Percentiles rank a stretch among this genome's conserved stretches.
phyloP scores from a whole-genome alignment of 2,797 vertebrate species.

The Peromyscus eremicus region DNA sequence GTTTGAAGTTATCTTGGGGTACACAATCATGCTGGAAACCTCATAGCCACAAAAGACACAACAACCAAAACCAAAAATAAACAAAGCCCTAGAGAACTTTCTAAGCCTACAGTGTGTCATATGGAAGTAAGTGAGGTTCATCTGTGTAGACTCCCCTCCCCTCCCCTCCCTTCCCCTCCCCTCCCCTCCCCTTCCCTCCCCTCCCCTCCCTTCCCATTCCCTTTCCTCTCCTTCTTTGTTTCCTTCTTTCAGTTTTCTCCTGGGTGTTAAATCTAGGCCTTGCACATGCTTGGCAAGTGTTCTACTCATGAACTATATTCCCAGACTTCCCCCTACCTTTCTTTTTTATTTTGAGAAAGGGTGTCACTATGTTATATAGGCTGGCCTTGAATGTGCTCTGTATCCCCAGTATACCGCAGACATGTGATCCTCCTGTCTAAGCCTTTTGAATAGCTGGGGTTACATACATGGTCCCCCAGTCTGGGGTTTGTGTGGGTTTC shows the following conservation, averaged over 20 bases:
- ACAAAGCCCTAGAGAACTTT: background rate
- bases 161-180: rapidly evolving
- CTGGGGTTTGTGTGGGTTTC: background rate
- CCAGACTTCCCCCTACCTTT: too few relatives aligned
- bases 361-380: background rate
- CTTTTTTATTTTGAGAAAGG: background rate
- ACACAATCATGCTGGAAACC: background rate
- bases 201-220: too few relatives aligned
- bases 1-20: background rate
- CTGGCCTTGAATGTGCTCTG: background rate
- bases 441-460: background rate
- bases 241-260: background rate
- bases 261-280: background rate
- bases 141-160: background rate
- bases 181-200: too few relatives aligned
- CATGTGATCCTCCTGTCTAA: background rate
- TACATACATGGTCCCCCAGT: background rate
- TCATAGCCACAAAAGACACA: background rate
- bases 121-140: background rate
- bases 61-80: background rate
- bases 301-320: background rate
- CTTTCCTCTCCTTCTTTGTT: background rate
- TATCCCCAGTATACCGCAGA: background rate
- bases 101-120: background rate
- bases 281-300: background rate